Evolutionary conservation across 1,140 invertebrate species (phyloP).

Genomic region (Tachypleus tridentatus): DNA sequence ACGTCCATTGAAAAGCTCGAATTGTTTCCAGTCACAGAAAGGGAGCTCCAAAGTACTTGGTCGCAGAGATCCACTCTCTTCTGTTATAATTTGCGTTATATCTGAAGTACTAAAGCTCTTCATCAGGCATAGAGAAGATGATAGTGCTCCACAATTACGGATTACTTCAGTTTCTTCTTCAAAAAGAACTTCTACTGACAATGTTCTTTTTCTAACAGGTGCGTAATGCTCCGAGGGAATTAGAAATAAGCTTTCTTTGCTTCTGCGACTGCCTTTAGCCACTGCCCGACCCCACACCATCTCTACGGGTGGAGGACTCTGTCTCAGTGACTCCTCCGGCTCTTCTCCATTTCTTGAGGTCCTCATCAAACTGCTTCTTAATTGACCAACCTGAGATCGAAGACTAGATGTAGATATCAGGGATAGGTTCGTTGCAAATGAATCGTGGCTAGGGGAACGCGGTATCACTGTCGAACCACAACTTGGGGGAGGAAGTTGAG

Average conservation of each 20-base stretch:
- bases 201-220: constrained; percentile 24
- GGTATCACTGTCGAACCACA: constrained; percentile 28
- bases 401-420: constrained; percentile 60
- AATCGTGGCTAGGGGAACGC: constrained; percentile 65
- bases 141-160: constrained; percentile 58
- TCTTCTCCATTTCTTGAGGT: constrained; percentile 8
- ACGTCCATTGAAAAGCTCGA: constrained; percentile 13
- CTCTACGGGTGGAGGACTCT: constrained; percentile 4
- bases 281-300: neutral
- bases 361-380: neutral
- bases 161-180: constrained; percentile 63
- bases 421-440: constrained; percentile 64
- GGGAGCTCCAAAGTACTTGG: constrained; percentile 20
- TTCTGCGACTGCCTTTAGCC: constrained; percentile 3
- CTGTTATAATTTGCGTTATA: constrained; percentile 33
- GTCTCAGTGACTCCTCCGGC: constrained; percentile 10
- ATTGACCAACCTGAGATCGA: constrained; percentile 43
- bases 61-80: constrained; percentile 11
- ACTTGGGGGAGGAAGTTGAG: neutral
- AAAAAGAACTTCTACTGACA: constrained; percentile 47
- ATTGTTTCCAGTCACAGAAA: constrained; percentile 25
- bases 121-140: constrained; percentile 60
- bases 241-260: constrained; percentile 8
- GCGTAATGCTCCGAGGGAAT: constrained; percentile 7
- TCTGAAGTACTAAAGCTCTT: constrained; percentile 70